Conservation (phyloP, 2,888 invertebrate genomes). For the Subacronicta megacephala region DNA sequence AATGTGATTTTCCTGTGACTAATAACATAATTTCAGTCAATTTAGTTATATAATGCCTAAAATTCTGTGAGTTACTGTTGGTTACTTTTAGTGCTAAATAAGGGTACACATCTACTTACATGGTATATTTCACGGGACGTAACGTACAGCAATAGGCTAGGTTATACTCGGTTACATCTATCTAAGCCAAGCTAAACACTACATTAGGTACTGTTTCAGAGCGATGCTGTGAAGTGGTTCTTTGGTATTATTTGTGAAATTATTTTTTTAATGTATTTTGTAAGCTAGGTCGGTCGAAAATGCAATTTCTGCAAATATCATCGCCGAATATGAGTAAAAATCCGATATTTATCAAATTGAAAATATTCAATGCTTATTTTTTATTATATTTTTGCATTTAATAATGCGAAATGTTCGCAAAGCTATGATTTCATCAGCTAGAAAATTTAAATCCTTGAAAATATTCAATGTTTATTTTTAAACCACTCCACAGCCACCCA, state of each 20-base stretch:
- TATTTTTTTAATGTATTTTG: too few relatives aligned
- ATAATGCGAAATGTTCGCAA: too few relatives aligned
- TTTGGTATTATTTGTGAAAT: not conserved
- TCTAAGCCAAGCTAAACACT: constrained; percentile 61
- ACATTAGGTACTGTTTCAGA: constrained; percentile 27
- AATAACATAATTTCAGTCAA: constrained; percentile 31
- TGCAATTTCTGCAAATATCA: too few relatives aligned
- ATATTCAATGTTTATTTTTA: too few relatives aligned
- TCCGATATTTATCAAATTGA: too few relatives aligned
- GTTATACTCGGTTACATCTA: constrained; percentile 50
- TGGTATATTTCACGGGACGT: constrained; percentile 18
- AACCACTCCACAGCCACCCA: constrained; percentile 21
- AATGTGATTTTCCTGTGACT: constrained; percentile 19
- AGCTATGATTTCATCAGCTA: too few relatives aligned
- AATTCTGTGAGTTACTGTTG: constrained; percentile 4
- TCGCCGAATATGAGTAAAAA: too few relatives aligned
- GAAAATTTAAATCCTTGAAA: too few relatives aligned
- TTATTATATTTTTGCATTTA: too few relatives aligned
- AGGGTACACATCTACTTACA: constrained; percentile 32
- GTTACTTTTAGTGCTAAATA: constrained; percentile 13
- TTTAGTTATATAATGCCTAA: constrained; percentile 12
- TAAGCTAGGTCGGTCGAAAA: too few relatives aligned
- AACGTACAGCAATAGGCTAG: constrained; percentile 67
- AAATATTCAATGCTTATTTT: too few relatives aligned
- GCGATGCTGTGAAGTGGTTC: constrained; percentile 12